Evolutionary conservation across 2,888 invertebrate genomes (phyloP).

Genomic region (Orthosia gothica): DNA sequence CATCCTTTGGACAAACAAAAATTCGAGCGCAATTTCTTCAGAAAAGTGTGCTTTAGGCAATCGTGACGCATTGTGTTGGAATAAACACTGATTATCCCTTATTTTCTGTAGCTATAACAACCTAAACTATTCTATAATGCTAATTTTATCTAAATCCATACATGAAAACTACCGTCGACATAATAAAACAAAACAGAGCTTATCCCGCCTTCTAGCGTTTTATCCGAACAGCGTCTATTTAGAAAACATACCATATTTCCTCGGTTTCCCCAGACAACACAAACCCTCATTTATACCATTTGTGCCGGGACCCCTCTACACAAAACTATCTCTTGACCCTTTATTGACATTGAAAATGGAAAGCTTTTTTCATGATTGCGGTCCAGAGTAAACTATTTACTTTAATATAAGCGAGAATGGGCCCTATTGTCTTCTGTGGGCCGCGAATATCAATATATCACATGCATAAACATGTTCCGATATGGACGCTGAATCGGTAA

Average conservation of each 20-base stretch:
- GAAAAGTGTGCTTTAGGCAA: too few relatives aligned
- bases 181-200: slow-evolving; percentile 57
- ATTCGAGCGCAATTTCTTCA: too few relatives aligned
- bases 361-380: slow-evolving; percentile 67
- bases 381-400: slow-evolving; percentile 57
- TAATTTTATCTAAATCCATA: slow-evolving; percentile 41
- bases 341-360: slow-evolving; percentile 65
- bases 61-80: too few relatives aligned
- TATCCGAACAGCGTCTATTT: slow-evolving; percentile 51
- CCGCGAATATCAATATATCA: slow-evolving; percentile 58
- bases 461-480: slow-evolving; percentile 49
- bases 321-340: slow-evolving; percentile 66
- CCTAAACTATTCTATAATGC: slow-evolving; percentile 19
- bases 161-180: slow-evolving; percentile 22
- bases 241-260: slow-evolving; percentile 58
- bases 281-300: too few relatives aligned
- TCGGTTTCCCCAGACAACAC: not conserved
- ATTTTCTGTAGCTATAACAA: not conserved
- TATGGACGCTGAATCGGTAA: slow-evolving; percentile 43
- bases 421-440: slow-evolving; percentile 52
- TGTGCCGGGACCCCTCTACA: too few relatives aligned
- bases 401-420: slow-evolving; percentile 50
- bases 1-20: too few relatives aligned
- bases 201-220: slow-evolving; percentile 43
- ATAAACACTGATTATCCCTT: too few relatives aligned